Base-by-base conservation (phyloP, 2,797 vertebrate species). In the Eospalax fontanierii region DNA sequence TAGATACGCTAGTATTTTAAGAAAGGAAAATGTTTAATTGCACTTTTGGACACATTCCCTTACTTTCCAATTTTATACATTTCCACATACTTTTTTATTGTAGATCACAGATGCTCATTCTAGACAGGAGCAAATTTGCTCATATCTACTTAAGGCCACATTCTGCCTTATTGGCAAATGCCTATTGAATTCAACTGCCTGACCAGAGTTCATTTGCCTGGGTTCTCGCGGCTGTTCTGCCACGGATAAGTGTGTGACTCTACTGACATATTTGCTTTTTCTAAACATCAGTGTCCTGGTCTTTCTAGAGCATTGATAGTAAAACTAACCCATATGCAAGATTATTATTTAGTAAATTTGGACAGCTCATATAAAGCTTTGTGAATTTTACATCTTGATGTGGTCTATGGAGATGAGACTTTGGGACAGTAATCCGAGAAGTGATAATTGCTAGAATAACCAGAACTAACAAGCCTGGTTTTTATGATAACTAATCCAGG, bases 401-500 rank as follows among this genome's bases (percentile, higher is more conserved):
- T 78, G 4, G 89, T 21, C 28, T 24, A 4, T 63, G 82, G 14
- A 35, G 3, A 26, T 75, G 43, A 63, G 2, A 8, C 78, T 86
- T 4, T 40, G 61, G 68, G 57, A 22, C 28, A 68, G 10, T 11
- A 66, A 10, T 0, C 54, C 4, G 80, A 90, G 14, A 71, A 76
- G 87, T 74, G 71, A 30, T 71, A n/a, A 3, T 90, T 30, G 18
- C 92, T 59, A 50, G 40, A 61, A 28, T 68, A 70, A 70, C 6
- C n/a, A 46, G 40, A 18, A 78, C 50, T 43, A 59, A 43, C 33
- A n/a, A n/a, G n/a, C n/a, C 6, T 81, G 21, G 46, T 92, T 95
- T n/a, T 92, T 93, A 33, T 86, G 14, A n/a, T 75, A 94, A 91
- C 43, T 63, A 73, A 94, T 70, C 9, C 16, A 57, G 50, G 73